Conservation (phyloP, 2,888 invertebrate species). For the Tetranychus piercei region DNA sequence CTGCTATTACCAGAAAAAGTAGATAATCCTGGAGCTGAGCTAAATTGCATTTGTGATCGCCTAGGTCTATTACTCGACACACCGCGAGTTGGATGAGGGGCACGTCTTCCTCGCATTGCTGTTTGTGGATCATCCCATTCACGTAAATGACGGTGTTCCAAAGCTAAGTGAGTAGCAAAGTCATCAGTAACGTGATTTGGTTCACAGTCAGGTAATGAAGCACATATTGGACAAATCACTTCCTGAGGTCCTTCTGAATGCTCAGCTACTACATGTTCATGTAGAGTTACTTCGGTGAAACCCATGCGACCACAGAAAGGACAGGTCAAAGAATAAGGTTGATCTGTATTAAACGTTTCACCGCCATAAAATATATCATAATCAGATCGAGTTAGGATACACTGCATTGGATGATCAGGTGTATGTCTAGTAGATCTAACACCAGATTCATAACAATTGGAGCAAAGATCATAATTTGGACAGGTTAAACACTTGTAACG, state of each 20-base stretch:
- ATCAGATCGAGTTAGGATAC: conserved; percentile 87
- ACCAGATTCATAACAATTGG: conserved; percentile 80
- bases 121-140: conserved; percentile 39
- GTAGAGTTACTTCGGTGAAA: conserved; percentile 71
- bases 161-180: conserved; percentile 81
- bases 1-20: conserved; percentile 70
- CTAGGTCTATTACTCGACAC: conserved; percentile 46
- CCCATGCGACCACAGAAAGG: conserved; percentile 94
- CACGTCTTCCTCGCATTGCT: conserved; percentile 36
- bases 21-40: conserved; percentile 64
- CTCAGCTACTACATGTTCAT: conserved; percentile 50
- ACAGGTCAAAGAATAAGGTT: conserved; percentile 89
- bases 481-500: conserved; percentile 97
- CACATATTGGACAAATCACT: conserved; percentile 80
- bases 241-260: conserved; percentile 78
- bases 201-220: conserved; percentile 85
- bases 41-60: conserved; percentile 83
- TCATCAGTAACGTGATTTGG: conserved; percentile 95
- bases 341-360: conserved; percentile 64
- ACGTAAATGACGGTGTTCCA: conserved; percentile 61
- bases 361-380: conserved; percentile 92
- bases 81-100: conserved; percentile 57
- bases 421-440: conserved; percentile 73
- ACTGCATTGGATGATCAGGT: conserved; percentile 95
- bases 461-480: conserved; percentile 97